Conservation (phyloP, 1,140 invertebrate genomes). For the Lasioglossum baleicum region DNA sequence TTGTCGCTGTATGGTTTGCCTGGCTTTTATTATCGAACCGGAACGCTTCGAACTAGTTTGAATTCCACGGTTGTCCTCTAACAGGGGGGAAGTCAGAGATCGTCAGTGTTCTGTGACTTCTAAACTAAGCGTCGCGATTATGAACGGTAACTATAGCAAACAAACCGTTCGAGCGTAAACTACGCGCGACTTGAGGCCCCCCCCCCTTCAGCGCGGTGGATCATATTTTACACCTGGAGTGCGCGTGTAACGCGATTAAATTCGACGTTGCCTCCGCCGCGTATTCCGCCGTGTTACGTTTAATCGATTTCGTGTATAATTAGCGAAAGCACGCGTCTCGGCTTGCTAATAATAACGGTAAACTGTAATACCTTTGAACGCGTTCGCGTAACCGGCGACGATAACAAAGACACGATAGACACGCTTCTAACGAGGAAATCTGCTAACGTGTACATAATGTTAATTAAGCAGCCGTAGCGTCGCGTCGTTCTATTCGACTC, state of each 20-base stretch:
- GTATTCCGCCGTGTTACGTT: constrained; percentile 49
- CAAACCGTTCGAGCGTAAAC: constrained; percentile 54
- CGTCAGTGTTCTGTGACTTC: constrained; percentile 10
- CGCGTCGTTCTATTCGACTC: constrained; percentile 23
- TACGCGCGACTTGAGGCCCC: constrained; percentile 47
- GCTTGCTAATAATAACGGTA: constrained; percentile 51
- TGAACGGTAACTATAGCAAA: constrained; percentile 47
- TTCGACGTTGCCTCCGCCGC: constrained; percentile 42
- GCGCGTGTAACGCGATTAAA: constrained; percentile 56
- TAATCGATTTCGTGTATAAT: constrained; percentile 65
- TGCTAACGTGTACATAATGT: constrained; percentile 45
- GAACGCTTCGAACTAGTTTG: neutral
- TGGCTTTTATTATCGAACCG: neutral
- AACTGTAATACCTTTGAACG: constrained; percentile 52
- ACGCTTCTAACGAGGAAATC: constrained; percentile 50
- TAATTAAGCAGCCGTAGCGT: constrained; percentile 35
- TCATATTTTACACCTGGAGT: constrained; percentile 48
- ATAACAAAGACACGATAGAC: constrained; percentile 52
- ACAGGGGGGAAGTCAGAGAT: neutral
- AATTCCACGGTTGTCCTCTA: neutral
- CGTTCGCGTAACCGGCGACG: constrained; percentile 29
- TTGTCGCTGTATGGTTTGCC: neutral
- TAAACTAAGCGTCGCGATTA: constrained; percentile 51
- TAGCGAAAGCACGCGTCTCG: constrained; percentile 48
- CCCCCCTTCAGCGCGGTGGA: constrained; percentile 23